These are phyloP conservation scores for Cyprinodon brontotheroides DNA, from an alignment of 2,113 vertebrate species.

Conservation along the genomic window DNA sequence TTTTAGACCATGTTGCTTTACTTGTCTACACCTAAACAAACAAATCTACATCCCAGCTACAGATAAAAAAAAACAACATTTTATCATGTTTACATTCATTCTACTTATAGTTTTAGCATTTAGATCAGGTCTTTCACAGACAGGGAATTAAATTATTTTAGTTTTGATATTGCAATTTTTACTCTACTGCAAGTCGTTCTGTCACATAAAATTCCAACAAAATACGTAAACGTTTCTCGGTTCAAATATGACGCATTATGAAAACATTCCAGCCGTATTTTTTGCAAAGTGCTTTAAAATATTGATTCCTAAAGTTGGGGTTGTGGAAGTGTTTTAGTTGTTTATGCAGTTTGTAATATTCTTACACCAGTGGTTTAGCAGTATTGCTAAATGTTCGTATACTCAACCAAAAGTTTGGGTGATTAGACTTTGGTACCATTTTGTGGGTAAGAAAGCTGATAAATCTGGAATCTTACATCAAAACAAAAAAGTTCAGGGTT, in stretches of 20 bases:
- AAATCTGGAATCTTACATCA: background rate
- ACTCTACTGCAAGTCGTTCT: no score
- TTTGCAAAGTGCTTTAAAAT: background rate
- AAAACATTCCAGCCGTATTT: background rate
- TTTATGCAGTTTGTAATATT: no score
- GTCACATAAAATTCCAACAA: no score
- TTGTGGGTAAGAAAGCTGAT: no score
- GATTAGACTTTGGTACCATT: no score
- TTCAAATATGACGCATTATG: background rate
- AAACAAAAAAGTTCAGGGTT: constrained; percentile 58
- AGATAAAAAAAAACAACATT: background rate
- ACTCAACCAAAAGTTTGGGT: no score
- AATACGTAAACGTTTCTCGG: no score
- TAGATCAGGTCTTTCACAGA: background rate
- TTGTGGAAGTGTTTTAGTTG: no score
- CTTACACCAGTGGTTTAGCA: no score
- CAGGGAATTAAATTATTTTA: background rate
- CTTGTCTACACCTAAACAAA: background rate
- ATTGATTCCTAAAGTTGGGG: no score
- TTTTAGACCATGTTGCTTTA: background rate
- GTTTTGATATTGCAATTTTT: background rate
- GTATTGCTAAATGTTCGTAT: no score
- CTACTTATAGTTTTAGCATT: background rate
- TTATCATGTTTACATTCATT: background rate
- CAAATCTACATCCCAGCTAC: background rate